Conservation (phyloP, 2,113 vertebrate species). For the Camelus bactrianus region DNA sequence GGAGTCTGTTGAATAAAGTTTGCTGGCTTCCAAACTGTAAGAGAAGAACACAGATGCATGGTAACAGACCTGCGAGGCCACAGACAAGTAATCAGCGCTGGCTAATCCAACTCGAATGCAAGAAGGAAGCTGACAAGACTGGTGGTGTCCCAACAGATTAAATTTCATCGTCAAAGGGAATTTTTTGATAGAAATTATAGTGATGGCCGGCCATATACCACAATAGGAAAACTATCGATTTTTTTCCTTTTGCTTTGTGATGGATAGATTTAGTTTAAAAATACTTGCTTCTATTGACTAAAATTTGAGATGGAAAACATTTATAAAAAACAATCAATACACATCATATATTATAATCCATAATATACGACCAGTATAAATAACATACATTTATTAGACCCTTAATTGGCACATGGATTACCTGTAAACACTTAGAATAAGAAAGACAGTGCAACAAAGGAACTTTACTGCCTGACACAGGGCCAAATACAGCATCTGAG, state of each 20-base stretch:
- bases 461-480: not conserved
- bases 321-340: conserved; percentile 32
- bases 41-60: not conserved
- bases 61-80: not conserved
- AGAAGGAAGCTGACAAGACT: not conserved
- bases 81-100: not conserved
- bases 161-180: not conserved
- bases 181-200: not conserved
- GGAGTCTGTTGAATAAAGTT: not conserved
- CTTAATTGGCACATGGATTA: not conserved
- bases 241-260: conserved; percentile 30
- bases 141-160: accelerated
- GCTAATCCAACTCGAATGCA: not conserved
- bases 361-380: not conserved
- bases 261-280: conserved; percentile 19
- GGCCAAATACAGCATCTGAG: conserved; percentile 18
- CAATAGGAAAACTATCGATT: not conserved
- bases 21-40: not conserved
- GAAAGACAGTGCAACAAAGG: conserved; percentile 25
- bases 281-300: not conserved
- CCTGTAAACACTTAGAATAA: not conserved
- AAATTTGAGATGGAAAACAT: not conserved
- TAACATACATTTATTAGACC: not conserved
- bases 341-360: not conserved
- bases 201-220: not conserved